These are phyloP conservation scores for Apamea sordens DNA, from an alignment of 2,888 invertebrate genomes.

Conservation along the genomic window DNA sequence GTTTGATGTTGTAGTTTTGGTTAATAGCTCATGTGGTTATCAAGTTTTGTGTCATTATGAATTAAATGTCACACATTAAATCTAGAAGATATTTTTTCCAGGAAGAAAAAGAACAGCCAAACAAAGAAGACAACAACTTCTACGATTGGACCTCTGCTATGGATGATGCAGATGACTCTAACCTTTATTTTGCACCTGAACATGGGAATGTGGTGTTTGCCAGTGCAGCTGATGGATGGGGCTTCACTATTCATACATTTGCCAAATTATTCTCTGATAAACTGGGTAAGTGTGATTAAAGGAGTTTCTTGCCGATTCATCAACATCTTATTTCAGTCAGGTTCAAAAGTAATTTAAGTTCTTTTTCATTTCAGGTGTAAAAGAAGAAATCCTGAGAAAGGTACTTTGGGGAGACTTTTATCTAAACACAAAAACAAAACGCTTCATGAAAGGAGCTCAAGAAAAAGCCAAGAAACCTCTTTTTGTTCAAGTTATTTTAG, in stretches of 20 bases:
- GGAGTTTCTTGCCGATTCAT: no score
- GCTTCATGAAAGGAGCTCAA: conserved; percentile 96
- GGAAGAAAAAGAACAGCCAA: conserved; percentile 74
- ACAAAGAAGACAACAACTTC: conserved; percentile 82
- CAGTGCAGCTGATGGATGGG: conserved; percentile 99
- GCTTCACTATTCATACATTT: conserved; percentile 94
- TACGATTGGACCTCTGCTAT: conserved; percentile 95
- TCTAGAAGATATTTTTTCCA: conserved; percentile 57
- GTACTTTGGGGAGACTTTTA: conserved; percentile 99
- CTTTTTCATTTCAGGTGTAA: conserved; percentile 89
- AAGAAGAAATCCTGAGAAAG: conserved; percentile 92
- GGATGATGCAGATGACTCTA: conserved; percentile 96
- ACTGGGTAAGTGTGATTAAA: conserved; percentile 83
- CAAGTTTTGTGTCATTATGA: background rate
- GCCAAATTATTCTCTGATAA: conserved; percentile 94
- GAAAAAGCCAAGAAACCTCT: conserved; percentile 97
- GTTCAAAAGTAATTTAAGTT: background rate
- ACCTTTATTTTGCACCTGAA: conserved; percentile 97
- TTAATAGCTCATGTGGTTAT: background rate
- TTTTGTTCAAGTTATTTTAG: conserved; percentile 97
- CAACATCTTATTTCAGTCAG: background rate
- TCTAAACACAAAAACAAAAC: conserved; percentile 95
- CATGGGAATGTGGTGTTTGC: conserved; percentile 99
- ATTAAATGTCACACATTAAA: background rate
- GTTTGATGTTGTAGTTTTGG: no score